phyloP scores from a whole-genome alignment of 92 coral and sea anemone species.

The Hydrozoanthus gracilis region DNA sequence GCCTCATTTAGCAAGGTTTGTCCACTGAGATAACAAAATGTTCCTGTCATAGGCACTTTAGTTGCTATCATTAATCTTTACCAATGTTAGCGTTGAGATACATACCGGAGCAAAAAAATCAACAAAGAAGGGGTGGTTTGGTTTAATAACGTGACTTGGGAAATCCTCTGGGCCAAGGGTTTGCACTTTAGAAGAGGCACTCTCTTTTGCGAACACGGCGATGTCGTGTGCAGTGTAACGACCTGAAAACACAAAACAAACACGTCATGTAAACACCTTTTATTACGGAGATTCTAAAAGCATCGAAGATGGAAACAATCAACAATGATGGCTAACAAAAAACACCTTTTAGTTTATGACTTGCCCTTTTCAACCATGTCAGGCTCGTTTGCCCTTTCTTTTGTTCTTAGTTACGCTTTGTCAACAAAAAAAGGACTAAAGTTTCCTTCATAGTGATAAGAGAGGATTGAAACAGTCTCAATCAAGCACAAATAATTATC shows the following conservation, averaged over 20 bases:
- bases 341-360: background rate
- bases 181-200: constrained; percentile 88
- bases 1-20: too few relatives aligned
- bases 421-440: too few relatives aligned
- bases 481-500: background rate
- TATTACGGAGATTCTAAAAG: background rate
- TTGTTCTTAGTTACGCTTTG: too few relatives aligned
- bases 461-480: background rate
- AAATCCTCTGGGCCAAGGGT: constrained; percentile 97
- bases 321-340: background rate
- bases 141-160: constrained; percentile 78
- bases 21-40: too few relatives aligned
- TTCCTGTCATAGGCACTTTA: too few relatives aligned
- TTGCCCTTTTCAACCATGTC: too few relatives aligned
- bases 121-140: constrained; percentile 90
- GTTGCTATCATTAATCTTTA: too few relatives aligned
- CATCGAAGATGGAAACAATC: background rate
- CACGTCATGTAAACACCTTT: background rate
- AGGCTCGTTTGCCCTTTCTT: too few relatives aligned
- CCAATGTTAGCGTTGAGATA: background rate
- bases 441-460: too few relatives aligned
- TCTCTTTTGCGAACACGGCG: constrained; percentile 96
- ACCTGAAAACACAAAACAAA: constrained; percentile 53
- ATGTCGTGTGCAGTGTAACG: constrained; percentile 98
- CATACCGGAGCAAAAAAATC: constrained; percentile 99